Conservation (phyloP, 2,797 vertebrate genomes). For the Melanotaenia maccullochi region DNA sequence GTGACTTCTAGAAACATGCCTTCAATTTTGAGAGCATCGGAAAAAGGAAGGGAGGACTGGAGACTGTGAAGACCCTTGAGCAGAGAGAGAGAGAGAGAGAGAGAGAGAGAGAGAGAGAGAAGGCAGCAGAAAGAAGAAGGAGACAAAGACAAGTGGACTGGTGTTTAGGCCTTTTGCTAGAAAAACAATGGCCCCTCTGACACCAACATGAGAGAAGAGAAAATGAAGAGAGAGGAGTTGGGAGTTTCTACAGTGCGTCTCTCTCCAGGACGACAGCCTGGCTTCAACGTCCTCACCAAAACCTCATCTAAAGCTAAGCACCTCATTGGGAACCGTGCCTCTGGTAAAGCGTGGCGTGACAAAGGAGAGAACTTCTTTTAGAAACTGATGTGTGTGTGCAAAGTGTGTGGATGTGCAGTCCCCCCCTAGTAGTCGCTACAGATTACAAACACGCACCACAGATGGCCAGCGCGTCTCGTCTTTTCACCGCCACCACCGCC, state of each 20-base stretch:
- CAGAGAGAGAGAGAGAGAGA: not conserved
- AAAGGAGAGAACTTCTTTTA: constrained; percentile 69
- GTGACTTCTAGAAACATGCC: constrained; percentile 28
- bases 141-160: constrained; percentile 45
- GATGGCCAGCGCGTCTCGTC: constrained; percentile 84
- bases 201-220: constrained; percentile 21
- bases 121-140: constrained; percentile 34
- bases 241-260: constrained; percentile 31
- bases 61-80: constrained; percentile 32
- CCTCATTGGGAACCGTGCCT: constrained; percentile 58
- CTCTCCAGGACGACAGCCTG: not conserved
- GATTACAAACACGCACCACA: constrained; percentile 84
- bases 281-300: constrained; percentile 18
- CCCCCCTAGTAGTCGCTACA: constrained; percentile 33
- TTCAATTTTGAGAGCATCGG: constrained; percentile 14
- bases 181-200: constrained; percentile 73
- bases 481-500: constrained; percentile 75
- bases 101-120: not conserved
- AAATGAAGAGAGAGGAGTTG: constrained; percentile 20
- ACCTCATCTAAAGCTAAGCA: constrained; percentile 33
- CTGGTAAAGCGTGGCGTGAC: constrained; percentile 68
- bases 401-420: constrained; percentile 10
- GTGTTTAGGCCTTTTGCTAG: constrained; percentile 72
- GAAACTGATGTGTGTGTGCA: constrained; percentile 42
- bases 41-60: constrained; percentile 33